Conservation (phyloP, 2,113 vertebrate genomes). For the Equus przewalskii region DNA sequence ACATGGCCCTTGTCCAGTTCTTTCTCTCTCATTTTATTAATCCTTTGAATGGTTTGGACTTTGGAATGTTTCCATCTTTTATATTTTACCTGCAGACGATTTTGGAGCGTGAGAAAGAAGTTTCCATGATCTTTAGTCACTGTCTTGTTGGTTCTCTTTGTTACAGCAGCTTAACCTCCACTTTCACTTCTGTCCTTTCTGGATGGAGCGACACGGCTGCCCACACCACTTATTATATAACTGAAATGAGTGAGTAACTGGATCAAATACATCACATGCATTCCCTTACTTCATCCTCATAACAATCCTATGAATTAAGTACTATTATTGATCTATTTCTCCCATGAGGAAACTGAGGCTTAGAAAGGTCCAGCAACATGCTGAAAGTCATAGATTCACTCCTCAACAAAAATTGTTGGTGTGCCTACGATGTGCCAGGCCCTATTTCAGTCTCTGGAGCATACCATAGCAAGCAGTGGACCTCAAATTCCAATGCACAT, state of each 20-base stretch:
- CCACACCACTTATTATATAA: not conserved
- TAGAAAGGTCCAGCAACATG: not conserved
- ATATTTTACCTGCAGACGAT: constrained; percentile 19
- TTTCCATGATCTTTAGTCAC: not conserved
- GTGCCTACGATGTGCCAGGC: not conserved
- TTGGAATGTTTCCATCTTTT: not conserved
- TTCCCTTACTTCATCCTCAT: not conserved
- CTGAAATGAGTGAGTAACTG: not conserved
- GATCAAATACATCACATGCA: too few species aligned
- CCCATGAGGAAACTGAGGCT: not conserved
- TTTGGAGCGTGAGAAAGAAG: not conserved
- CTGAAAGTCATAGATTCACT: not conserved
- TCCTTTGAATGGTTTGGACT: not conserved
- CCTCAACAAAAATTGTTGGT: not conserved
- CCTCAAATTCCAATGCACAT: not conserved
- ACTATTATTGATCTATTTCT: not conserved
- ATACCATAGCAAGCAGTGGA: not conserved
- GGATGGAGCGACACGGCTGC: not conserved
- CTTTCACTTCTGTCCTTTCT: not conserved
- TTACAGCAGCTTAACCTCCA: not conserved
- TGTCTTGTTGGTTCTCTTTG: not conserved
- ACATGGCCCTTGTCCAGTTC: not conserved
- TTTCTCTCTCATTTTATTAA: not conserved
- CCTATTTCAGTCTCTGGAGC: not conserved
- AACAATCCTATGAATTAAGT: not conserved